phyloP scores from a whole-genome alignment of 1,140 invertebrate genomes.

The Hypsibius dujardini region DNA sequence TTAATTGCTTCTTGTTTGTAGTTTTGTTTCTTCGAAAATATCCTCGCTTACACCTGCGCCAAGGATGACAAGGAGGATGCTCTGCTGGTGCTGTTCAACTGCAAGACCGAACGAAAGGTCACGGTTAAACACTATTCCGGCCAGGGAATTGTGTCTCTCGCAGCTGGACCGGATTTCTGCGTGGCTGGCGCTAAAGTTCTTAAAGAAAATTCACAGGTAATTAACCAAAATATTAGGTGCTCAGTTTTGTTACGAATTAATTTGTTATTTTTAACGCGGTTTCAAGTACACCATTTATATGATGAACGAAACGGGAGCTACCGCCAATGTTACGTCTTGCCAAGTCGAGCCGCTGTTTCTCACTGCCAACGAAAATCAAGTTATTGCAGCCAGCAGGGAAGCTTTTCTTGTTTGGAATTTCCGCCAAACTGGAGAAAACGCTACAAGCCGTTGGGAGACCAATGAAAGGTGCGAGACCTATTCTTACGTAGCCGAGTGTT shows the following conservation, averaged over 20 bases:
- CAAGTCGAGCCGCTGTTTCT: background rate
- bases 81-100: background rate
- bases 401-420: slow-evolving; percentile 10
- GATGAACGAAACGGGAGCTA: background rate
- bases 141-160: background rate
- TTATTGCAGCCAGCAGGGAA: slow-evolving; percentile 3
- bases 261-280: background rate
- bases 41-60: background rate
- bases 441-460: background rate
- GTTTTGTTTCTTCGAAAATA: slow-evolving; percentile 9
- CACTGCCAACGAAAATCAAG: background rate
- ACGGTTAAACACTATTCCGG: background rate
- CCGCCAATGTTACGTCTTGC: background rate
- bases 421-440: background rate
- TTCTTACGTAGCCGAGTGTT: no score
- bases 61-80: slow-evolving; percentile 1
- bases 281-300: background rate
- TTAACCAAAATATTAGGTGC: background rate
- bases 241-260: background rate
- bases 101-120: background rate
- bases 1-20: background rate
- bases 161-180: no score
- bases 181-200: no score
- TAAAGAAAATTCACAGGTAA: no score
- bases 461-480: background rate